Conservation (phyloP, 2,888 invertebrate genomes). For the Gandaritis pyraliata region DNA sequence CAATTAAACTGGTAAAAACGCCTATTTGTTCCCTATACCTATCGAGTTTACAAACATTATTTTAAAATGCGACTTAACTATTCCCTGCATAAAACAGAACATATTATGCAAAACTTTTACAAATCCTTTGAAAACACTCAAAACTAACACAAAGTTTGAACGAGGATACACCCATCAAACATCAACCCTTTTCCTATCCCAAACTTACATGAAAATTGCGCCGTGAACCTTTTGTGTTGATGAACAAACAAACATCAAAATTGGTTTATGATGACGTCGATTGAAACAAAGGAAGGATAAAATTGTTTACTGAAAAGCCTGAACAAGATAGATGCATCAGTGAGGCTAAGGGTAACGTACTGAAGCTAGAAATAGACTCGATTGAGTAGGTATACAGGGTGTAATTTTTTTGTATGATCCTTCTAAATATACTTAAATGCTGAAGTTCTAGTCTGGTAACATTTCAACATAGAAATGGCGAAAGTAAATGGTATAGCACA, state of each 20-base stretch:
- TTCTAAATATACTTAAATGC: too few relatives aligned
- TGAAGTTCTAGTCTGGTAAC: too few relatives aligned
- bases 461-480: too few relatives aligned
- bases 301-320: conserved; percentile 24
- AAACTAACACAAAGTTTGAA: conserved; percentile 38
- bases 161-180: conserved; percentile 34
- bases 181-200: conserved; percentile 33
- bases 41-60: too few relatives aligned
- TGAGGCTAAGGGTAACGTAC: neutral
- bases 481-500: too few relatives aligned
- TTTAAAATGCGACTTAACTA: too few relatives aligned
- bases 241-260: conserved; percentile 43
- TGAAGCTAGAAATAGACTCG: too few relatives aligned
- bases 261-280: conserved; percentile 45
- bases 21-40: too few relatives aligned
- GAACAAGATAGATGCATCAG: conserved; percentile 7
- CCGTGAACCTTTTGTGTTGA: conserved; percentile 36
- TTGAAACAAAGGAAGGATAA: conserved; percentile 41
- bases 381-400: too few relatives aligned
- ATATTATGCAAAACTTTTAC: conserved; percentile 10
- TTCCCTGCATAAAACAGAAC: neutral
- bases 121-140: conserved; percentile 34
- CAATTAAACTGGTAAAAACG: too few relatives aligned
- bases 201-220: conserved; percentile 33
- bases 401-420: too few relatives aligned